Base-by-base conservation (phyloP, 2,888 invertebrate species). In the Cosmia pyralina region DNA sequence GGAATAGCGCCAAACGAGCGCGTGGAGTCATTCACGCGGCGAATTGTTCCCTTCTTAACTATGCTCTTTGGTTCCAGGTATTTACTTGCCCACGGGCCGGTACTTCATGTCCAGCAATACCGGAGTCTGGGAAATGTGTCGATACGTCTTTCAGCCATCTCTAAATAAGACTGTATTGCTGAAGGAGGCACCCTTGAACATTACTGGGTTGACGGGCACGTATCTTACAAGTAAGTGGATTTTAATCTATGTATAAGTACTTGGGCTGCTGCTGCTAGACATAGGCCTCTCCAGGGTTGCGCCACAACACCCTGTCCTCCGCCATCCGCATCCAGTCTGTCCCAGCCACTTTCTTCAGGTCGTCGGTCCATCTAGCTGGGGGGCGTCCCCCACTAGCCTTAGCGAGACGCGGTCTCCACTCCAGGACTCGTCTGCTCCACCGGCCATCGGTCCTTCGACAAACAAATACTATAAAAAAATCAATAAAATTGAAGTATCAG, bases 91-190 rank as follows among this genome's bases (percentile, higher is more conserved):
- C 0, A 96, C 96, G 44, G 94, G 96, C 15, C 87, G 97, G 72
- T 97, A 97, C 87, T 97, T 98, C 71, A 92, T 97, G 88, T 96
- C 96, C 86, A 97, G 97, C 82, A 96, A 98, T 87, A 97, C 97
- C 5, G 98, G 98, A 0, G 93, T 98, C 11, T 98, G 98, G 98
- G 96, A 96, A 87, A 96, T 96, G 67, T 97, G 97, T 89, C 92
- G 97, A 69, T 90, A 93, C 55, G 94, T 96, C 69, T 93, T 94
- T 82, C 89, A 91, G 67, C 94, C 95, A 1, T 83, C 85, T 19
- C 10, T 6, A 34, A 77, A 89, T n/a, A 76, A 77, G 44, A 84
- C 87, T 10, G 22, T 82, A 15, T 63, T 79, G 4, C 75, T 77
- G 4, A 84, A 83, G n/a, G 87, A 85, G 48, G 86, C 80, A 41